Base-by-base conservation (phyloP, 2,888 invertebrate genomes). In the Ormyrus pomaceus region DNA sequence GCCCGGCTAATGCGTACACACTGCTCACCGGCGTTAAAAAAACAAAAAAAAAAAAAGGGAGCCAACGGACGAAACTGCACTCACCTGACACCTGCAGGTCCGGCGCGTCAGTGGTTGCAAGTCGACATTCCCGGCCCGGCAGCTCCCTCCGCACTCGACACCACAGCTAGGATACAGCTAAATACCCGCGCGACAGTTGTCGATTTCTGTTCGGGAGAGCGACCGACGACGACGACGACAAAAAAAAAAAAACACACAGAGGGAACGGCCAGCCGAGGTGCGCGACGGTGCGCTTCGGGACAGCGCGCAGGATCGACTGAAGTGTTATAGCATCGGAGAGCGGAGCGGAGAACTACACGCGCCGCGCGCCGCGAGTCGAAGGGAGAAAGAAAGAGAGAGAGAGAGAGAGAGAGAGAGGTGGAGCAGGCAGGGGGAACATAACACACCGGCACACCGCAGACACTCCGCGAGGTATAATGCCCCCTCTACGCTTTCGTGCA, bases 261-360 rank as follows among this genome's bases (percentile, higher is more conserved):
- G 3, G 34, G 34, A 34, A 34, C 34, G 1, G 34, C 34, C 34
- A 34, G 34, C 34, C 34, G 4, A 34, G 34, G 34, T 34, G 34
- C 34, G 19, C 55, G 34, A 19, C 64, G 34, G 65, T 76, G 75
- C 76, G 76, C 71, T 58, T n/a, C 68, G 76, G 7, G 48, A 45
- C 56, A 77, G 80, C 76, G 80, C 76, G 58, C 80, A 69, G 76
- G 68, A 80, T 72, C 66, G 72, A 80, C 80, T 80, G 80, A 62
- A 34, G n/a, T 9, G 64, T 65, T 59, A 65, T 53, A 62, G 34
- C 69, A 48, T 46, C 56, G 51, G 53, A 13, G 66, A 19, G 13
- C 5, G 58, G 34, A 34, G 13, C 69, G 7, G 66, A 13, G 55
- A 58, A 45, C 59, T 45, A 11, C 55, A 53, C 45, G 34, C 59